phyloP scores from a whole-genome alignment of 2,888 invertebrate genomes.

The Teleiodes luculella region DNA sequence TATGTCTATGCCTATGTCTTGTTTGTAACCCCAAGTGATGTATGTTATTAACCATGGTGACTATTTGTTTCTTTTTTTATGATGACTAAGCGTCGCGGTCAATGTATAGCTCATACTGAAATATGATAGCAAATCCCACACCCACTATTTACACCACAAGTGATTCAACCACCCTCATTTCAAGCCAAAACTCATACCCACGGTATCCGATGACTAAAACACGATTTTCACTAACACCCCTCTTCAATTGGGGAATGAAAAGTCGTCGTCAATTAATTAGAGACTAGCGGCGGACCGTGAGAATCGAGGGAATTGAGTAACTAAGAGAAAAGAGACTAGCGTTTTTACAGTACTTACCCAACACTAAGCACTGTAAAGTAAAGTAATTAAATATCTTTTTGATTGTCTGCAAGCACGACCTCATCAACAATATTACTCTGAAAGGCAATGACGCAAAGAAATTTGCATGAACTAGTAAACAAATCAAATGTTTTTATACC shows the following conservation, averaged over 20 bases:
- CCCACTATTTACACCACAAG: slow-evolving; percentile 10
- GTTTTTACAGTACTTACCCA: not conserved
- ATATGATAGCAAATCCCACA: not conserved
- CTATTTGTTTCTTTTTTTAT: too few species aligned
- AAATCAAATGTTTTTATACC: too few species aligned
- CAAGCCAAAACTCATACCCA: slow-evolving; percentile 18
- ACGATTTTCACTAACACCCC: slow-evolving; percentile 33
- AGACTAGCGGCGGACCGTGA: slow-evolving; percentile 51
- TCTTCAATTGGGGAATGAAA: slow-evolving; percentile 56
- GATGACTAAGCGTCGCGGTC: not conserved
- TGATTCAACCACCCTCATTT: slow-evolving; percentile 14
- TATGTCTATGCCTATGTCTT: too few species aligned
- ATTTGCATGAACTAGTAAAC: too few species aligned
- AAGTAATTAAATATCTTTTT: too few species aligned
- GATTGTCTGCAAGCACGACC: too few species aligned
- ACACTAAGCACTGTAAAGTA: too few species aligned
- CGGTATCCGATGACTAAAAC: slow-evolving; percentile 29
- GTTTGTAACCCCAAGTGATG: too few species aligned
- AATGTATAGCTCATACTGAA: not conserved
- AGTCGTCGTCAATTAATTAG: slow-evolving; percentile 67
- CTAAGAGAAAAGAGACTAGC: slow-evolving; percentile 16
- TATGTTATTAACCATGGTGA: too few species aligned
- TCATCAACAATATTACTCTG: too few species aligned
- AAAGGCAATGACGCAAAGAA: too few species aligned
- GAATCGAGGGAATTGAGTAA: slow-evolving; percentile 33